These are phyloP conservation scores for Psammodynastes pulverulentus DNA, from an alignment of 2,113 vertebrate genomes.

Conservation along the genomic window DNA sequence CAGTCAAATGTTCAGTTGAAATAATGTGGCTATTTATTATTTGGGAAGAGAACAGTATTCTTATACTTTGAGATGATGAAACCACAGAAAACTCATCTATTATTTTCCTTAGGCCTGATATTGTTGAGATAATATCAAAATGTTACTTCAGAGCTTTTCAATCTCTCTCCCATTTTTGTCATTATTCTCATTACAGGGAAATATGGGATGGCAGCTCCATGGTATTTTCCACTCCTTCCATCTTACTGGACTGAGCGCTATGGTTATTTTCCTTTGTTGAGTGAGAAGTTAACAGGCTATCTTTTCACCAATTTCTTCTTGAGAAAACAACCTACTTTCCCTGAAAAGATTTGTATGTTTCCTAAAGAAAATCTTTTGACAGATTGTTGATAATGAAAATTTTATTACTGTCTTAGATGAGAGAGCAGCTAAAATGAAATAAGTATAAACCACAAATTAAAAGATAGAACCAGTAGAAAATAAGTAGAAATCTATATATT, in stretches of 20 bases:
- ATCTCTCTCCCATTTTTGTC: constrained; percentile 6
- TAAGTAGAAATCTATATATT: not conserved
- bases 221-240: constrained; percentile 89
- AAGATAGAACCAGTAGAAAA: not conserved
- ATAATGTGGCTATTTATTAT: not conserved
- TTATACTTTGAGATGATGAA: not conserved
- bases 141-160: not conserved
- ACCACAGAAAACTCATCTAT: not conserved
- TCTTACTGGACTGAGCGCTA: constrained; percentile 88
- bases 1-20: not conserved
- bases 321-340: constrained; percentile 68
- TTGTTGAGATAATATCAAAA: not conserved
- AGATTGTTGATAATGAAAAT: not conserved
- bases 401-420: not conserved
- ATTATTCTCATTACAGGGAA: constrained; percentile 73
- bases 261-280: constrained; percentile 62
- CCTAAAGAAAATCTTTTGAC: not conserved
- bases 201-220: constrained; percentile 85
- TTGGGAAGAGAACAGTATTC: not conserved
- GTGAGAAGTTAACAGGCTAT: constrained; percentile 63
- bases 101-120: not conserved
- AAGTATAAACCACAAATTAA: not conserved
- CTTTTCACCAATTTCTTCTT: constrained; percentile 84
- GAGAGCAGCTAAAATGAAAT: not conserved
- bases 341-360: constrained; percentile 71